Evolutionary conservation across 2,888 invertebrate species (phyloP).

Genomic region (Meiosimyza platycephala): DNA sequence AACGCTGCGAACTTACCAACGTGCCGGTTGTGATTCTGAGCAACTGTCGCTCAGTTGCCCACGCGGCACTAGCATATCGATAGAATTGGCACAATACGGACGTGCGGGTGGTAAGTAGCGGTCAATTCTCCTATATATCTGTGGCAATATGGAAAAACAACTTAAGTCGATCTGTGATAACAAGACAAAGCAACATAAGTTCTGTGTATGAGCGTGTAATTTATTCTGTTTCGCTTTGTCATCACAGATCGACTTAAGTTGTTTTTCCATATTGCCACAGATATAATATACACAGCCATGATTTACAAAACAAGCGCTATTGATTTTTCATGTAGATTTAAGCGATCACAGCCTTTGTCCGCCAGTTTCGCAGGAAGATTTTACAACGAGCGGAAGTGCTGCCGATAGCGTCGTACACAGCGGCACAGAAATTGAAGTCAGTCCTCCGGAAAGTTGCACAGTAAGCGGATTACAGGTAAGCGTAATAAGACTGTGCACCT

Average conservation of each 20-base stretch:
- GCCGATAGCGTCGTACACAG: constrained; percentile 63
- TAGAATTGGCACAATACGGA: constrained; percentile 92
- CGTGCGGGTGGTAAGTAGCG: constrained; percentile 68
- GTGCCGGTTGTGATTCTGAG: constrained; percentile 93
- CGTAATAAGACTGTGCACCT: constrained; percentile 33
- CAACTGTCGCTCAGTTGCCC: constrained; percentile 89
- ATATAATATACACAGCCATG: too few relatives aligned
- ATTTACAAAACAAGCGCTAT: not conserved
- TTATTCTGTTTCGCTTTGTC: too few relatives aligned
- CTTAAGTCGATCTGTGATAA: too few relatives aligned
- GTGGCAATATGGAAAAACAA: too few relatives aligned
- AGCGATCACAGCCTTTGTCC: constrained; percentile 65
- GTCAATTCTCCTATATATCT: not conserved
- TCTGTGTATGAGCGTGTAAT: too few relatives aligned
- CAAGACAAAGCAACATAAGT: too few relatives aligned
- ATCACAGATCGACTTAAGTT: too few relatives aligned
- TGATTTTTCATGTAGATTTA: constrained; percentile 57
- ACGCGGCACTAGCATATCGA: constrained; percentile 89
- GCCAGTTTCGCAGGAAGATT: constrained; percentile 62
- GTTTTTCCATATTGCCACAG: too few relatives aligned
- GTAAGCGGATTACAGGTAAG: constrained; percentile 78
- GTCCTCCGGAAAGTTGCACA: constrained; percentile 68
- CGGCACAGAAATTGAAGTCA: constrained; percentile 71
- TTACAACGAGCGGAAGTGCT: constrained; percentile 54
- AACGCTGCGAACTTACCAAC: constrained; percentile 89